Conservation (phyloP, 2,797 vertebrate genomes). For the Geotrypetes seraphini region DNA sequence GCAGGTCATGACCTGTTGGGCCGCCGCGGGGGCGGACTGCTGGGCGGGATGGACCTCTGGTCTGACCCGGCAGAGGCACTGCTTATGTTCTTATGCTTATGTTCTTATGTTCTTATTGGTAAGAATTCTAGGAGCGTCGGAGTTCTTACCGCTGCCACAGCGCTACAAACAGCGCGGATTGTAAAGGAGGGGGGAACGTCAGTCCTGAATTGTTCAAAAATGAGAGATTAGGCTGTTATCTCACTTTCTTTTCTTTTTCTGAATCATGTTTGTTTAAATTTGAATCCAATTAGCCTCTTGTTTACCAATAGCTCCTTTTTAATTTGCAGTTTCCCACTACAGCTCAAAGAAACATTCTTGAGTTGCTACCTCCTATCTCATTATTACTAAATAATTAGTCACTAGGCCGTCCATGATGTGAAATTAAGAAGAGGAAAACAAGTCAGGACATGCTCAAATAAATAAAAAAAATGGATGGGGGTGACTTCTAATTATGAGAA, state of each 20-base stretch:
- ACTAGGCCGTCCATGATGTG: slow-evolving; percentile 5
- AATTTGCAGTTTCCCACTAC: slow-evolving; percentile 5
- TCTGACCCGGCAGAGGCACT: too few species aligned
- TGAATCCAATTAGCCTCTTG: slow-evolving; percentile 8
- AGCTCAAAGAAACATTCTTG: background rate
- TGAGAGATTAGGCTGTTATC: fast-evolving
- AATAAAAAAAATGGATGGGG: slow-evolving; percentile 1
- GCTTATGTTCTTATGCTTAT: too few species aligned
- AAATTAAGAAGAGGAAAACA: slow-evolving; percentile 23
- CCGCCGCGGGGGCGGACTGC: too few species aligned
- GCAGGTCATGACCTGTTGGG: too few species aligned
- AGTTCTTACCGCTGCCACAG: too few species aligned
- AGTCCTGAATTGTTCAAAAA: too few species aligned
- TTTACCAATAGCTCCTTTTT: background rate
- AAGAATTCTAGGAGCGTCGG: too few species aligned
- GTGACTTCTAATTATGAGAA: slow-evolving; percentile 18
- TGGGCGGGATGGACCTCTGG: too few species aligned
- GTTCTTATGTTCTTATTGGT: too few species aligned
- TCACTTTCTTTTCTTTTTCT: background rate
- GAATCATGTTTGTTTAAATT: background rate
- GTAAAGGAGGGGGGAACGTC: too few species aligned
- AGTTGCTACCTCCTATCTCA: background rate
- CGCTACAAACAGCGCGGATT: too few species aligned
- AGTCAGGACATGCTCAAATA: slow-evolving; percentile 28
- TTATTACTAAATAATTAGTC: slow-evolving; percentile 31